Evolutionary conservation across 2,113 vertebrate genomes (phyloP).

Genomic region (Sylvietta virens): DNA sequence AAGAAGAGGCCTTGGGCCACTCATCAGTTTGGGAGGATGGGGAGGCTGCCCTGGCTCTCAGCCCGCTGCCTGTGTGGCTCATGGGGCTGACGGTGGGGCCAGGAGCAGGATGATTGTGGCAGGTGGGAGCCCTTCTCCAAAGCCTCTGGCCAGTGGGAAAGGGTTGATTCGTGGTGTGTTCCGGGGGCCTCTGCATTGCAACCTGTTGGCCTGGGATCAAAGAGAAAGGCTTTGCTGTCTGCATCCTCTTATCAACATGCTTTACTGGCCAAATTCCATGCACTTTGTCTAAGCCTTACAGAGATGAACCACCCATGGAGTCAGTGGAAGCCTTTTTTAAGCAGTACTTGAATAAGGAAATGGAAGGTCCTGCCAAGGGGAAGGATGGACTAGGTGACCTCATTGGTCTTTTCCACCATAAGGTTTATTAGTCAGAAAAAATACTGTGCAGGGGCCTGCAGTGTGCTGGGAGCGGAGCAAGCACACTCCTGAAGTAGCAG

Average conservation of each 20-base stretch:
- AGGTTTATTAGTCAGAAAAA: not conserved
- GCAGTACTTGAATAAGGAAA: not conserved
- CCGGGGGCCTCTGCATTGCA: not conserved
- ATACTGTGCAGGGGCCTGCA: not conserved
- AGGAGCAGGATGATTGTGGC: not conserved
- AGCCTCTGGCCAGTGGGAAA: not conserved
- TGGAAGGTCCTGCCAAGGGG: not conserved
- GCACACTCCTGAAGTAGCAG: not conserved
- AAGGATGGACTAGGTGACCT: not conserved
- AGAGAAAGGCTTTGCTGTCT: not conserved
- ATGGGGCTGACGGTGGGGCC: accelerated
- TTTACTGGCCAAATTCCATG: not conserved
- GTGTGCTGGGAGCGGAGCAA: not conserved
- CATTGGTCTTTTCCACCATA: not conserved
- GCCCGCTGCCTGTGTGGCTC: not conserved
- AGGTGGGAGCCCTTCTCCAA: not conserved
- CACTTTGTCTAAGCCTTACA: not conserved
- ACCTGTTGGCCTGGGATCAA: not conserved
- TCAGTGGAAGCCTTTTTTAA: not conserved
- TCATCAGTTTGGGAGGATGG: not conserved
- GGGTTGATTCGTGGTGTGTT: not conserved
- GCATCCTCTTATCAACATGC: not conserved
- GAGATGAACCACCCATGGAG: not conserved
- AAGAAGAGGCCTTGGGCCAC: not conserved
- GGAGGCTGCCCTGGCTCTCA: not conserved